A percentile compares a stretch with the other conserved stretches of the same genome.
These are phyloP conservation scores for Melieria crassipennis DNA, from an alignment of 2,888 invertebrate species.

Conservation along the genomic window DNA sequence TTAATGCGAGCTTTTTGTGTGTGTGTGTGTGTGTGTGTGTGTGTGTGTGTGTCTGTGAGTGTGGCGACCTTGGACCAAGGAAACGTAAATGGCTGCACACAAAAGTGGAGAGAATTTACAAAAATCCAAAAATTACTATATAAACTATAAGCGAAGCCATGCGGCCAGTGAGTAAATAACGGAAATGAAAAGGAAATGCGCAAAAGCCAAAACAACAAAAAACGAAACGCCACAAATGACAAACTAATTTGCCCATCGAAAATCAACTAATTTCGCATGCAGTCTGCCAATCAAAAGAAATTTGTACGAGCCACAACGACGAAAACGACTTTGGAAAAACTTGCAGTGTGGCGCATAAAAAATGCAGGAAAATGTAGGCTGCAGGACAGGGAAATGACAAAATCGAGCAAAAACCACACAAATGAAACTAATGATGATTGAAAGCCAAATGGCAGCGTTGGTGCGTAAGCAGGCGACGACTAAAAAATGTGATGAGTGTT, in stretches of 20 bases:
- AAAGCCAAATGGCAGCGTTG: conserved; percentile 11
- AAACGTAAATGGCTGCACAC: conserved; percentile 10
- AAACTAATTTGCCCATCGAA: conserved; percentile 24
- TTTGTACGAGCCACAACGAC: background rate
- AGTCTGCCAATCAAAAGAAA: conserved; percentile 18
- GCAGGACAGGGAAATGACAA: background rate
- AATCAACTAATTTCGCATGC: conserved; percentile 27
- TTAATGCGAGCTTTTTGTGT: background rate
- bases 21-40: background rate
- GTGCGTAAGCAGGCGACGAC: conserved; percentile 32
- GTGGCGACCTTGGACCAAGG: conserved; percentile 19
- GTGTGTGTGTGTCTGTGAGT: background rate
- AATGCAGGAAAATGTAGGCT: background rate
- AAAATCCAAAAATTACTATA: background rate
- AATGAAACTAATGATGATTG: conserved; percentile 22
- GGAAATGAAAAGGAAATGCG: background rate
- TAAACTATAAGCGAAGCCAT: background rate
- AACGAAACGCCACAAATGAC: conserved; percentile 5
- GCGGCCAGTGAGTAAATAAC: background rate
- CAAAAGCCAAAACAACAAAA: background rate
- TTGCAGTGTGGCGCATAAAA: conserved; percentile 26
- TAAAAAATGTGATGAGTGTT: conserved; percentile 35
- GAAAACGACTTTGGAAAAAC: conserved; percentile 4
- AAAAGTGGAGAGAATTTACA: background rate
- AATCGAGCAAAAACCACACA: conserved; percentile 4